A percentile compares a stretch with the other conserved stretches of the same genome.
Evolutionary conservation across 2,113 vertebrate genomes (phyloP).

Genomic region (Protobothrops mucrosquamatus): DNA sequence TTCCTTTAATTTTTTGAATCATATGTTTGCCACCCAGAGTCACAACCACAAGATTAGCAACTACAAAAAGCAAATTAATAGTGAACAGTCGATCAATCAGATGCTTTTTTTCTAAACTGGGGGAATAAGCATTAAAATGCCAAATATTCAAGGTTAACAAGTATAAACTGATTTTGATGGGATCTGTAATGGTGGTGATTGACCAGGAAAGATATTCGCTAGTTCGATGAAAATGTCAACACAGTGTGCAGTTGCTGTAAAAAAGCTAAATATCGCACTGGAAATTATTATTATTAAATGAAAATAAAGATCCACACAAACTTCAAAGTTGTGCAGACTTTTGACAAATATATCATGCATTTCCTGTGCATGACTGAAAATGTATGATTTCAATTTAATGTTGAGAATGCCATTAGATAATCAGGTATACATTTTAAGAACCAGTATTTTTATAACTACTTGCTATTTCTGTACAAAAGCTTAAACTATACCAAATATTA

Average conservation of each 20-base stretch:
- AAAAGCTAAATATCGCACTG: neutral
- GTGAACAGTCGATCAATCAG: neutral
- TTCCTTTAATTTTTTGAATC: neutral
- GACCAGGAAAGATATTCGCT: neutral
- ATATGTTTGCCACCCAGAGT: neutral
- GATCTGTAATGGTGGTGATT: neutral
- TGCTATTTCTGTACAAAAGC: neutral
- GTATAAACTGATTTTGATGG: neutral
- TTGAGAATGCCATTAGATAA: conserved; percentile 10
- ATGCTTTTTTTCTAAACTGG: neutral
- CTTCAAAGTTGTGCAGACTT: neutral
- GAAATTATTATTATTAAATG: neutral
- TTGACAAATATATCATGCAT: neutral
- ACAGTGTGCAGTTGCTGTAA: neutral
- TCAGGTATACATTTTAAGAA: conserved; percentile 1
- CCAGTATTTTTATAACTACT: conserved; percentile 10
- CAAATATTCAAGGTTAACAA: neutral
- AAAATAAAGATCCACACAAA: neutral
- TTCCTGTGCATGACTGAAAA: neutral
- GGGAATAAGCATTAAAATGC: neutral
- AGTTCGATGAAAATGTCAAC: neutral
- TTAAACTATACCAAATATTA: conserved; percentile 14
- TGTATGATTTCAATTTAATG: neutral
- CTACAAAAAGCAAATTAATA: neutral
- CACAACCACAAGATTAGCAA: neutral